Base-by-base conservation (phyloP, 2,888 invertebrate species). In the Pyrocoelia pectoralis region DNA sequence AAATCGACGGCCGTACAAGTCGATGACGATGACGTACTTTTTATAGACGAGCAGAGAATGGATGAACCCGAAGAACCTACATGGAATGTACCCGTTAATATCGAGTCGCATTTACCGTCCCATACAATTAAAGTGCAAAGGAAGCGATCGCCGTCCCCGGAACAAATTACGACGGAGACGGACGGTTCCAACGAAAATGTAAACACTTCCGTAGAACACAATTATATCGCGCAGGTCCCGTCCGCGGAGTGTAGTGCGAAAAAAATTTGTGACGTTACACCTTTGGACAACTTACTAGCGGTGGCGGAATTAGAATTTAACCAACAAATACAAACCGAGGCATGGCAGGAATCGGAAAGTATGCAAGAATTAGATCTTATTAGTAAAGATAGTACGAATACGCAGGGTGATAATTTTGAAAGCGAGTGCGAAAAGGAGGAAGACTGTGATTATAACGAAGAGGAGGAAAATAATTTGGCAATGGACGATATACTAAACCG, bases 291-390 rank as follows among this genome's bases (percentile, higher is more conserved):
- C 79, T 80, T 88, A 73, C 83, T 88, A 62, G 88, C 88, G 56
- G 88, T 88, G 62, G 88, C 88, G 65, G 87, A 88, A 79, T 83
- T 87, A 55, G 87, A 87, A 79, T 85, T 87, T 74, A 86, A 86
- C 77, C 86, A 87, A 79, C 87, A 87, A 69, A 76, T 80, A 68
- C 77, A 79, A 70, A 78, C 79, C 9, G 79, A 77, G 67, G 77
- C 78, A 69, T 80, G 80, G 80, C 73, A 76, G 50, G 62, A 68
- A 38, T 29, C 51, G 10, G 53, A 56, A 12, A 46, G 56, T 38
- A 55, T 61, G 13, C 65, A 62, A 50, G 57, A 57, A 6, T 17
- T 56, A 18, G 48, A 53, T n/a, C 24, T 19, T 14, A 24, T 53
- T 57, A 51, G 76, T 80, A 81, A 75, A 77, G 80, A 82, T 77